Base-by-base conservation (phyloP, 2,797 vertebrate species). In the Aselliscus stoliczkanus region DNA sequence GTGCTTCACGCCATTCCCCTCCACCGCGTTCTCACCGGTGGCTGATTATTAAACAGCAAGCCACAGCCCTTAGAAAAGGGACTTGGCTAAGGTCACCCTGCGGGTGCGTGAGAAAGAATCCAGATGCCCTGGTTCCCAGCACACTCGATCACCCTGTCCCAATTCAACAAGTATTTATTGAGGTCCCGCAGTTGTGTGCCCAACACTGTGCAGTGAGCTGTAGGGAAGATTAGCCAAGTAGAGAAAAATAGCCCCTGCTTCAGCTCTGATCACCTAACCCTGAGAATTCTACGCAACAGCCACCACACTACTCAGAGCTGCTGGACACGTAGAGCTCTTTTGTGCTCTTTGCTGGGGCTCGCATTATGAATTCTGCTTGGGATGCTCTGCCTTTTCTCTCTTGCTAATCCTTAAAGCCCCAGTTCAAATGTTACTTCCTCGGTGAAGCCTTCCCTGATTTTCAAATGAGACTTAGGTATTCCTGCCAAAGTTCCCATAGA, bases 11-110 rank as follows among this genome's bases (percentile, higher is more conserved):
- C 90, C 56, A 47, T 52, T 21, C 39, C 72, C 31, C 47, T 76
- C 56, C 62, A 47, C 50, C 1, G 12, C 56, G 69, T 80, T 86
- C 69, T 69, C 25, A 15, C 39, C 21, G 0, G 15, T 4, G 2
- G n/a, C 42, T 34, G 64, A 34, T 88, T 56, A 75, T 79, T 56
- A 52, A 95, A 29, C 27, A 58, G 44, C 7, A 14, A 69, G 67
- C 47, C 4, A 18, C 58, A 76, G 20, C 31, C 54, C 39, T 67
- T 25, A 42, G 85, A 79, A 93, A 94, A 85, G 31, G 58, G 92
- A 93, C 88, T 79, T 76, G 34, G 79, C 70, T 93, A 95, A 93
- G 93, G 86, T 96, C 95, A 96, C 29, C 62, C 90, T n/a, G 64
- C 5, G n/a, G 29, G 29, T 96, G 42, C 44, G 18, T 81, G 65